Evolutionary conservation across 2,888 invertebrate species (phyloP).

Genomic region (Andricus curvator): DNA sequence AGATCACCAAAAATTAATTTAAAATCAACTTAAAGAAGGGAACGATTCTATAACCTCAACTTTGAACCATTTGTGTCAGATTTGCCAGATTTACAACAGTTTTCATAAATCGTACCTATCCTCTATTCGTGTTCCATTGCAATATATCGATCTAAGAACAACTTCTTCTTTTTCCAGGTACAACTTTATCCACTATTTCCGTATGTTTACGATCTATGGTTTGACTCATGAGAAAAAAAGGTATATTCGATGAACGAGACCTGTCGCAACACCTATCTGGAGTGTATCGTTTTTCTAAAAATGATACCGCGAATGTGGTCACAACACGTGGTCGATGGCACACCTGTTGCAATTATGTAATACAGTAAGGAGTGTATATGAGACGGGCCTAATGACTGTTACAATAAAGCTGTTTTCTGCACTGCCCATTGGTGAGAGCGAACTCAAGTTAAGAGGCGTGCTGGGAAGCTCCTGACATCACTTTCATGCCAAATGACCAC

Average conservation of each 20-base stretch:
- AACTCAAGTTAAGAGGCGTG: neutral
- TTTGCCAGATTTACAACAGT: neutral
- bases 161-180: neutral
- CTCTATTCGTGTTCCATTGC: neutral
- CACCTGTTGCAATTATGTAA: constrained; percentile 66
- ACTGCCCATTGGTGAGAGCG: neutral
- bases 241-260: constrained; percentile 21
- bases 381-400: constrained; percentile 21
- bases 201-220: neutral
- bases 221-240: constrained; percentile 9
- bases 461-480: neutral
- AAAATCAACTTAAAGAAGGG: neutral
- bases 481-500: neutral
- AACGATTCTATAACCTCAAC: neutral
- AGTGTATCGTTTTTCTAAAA: constrained; percentile 28
- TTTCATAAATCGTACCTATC: neutral
- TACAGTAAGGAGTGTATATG: constrained; percentile 21
- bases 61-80: neutral
- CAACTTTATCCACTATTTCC: neutral
- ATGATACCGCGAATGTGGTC: constrained; percentile 27
- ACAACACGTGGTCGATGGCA: constrained; percentile 47
- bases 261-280: constrained; percentile 27
- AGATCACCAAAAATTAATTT: neutral
- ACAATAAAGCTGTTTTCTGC: constrained; percentile 33
- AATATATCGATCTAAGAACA: neutral